Conservation (phyloP, 2,797 vertebrate species). For the Garrulus glandarius region DNA sequence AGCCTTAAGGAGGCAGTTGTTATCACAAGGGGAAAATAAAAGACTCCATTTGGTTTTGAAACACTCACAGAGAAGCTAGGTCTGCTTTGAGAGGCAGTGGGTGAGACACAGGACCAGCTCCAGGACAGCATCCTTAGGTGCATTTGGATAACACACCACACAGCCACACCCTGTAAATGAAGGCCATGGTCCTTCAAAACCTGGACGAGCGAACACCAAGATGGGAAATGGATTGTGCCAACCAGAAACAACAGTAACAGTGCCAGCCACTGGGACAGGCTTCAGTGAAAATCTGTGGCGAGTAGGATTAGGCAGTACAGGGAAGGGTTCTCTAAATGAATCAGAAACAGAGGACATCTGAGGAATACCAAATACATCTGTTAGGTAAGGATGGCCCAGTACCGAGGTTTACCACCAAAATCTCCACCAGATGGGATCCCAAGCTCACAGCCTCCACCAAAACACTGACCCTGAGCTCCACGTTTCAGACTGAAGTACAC, state of each 20-base stretch:
- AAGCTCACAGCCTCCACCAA: background rate
- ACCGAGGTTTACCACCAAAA: fast-evolving
- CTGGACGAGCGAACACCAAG: fast-evolving
- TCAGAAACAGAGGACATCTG: background rate
- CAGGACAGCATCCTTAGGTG: background rate
- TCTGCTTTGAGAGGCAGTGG: fast-evolving
- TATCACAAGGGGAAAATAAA: background rate
- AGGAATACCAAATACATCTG: background rate
- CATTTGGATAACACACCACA: background rate
- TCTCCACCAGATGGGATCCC: background rate
- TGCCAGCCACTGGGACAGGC: background rate
- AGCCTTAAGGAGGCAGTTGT: background rate
- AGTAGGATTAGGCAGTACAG: background rate
- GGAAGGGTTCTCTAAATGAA: background rate
- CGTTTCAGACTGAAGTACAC: background rate
- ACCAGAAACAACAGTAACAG: background rate
- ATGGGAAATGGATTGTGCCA: background rate
- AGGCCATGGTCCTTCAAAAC: background rate
- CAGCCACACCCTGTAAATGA: fast-evolving
- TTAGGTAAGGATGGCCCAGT: background rate
- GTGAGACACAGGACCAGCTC: no score
- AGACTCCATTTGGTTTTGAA: background rate
- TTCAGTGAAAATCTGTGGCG: background rate
- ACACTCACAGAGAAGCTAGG: background rate
- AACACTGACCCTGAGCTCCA: background rate